Base-by-base conservation (phyloP, 2,797 vertebrate species). In the Melanotaenia pygmaea region DNA sequence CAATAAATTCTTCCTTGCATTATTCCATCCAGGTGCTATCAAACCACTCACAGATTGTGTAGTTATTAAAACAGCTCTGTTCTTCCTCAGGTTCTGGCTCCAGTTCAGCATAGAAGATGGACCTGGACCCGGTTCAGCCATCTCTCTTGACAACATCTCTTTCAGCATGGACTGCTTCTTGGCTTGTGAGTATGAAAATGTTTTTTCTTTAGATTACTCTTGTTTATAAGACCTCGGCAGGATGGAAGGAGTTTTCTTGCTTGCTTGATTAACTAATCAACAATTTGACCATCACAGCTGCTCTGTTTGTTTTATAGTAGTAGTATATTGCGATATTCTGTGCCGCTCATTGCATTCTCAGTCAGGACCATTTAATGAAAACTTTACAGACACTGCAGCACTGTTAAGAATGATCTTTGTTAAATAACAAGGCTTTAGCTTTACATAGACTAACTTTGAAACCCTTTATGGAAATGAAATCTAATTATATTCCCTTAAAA, bases 151-250 rank as follows among this genome's bases (percentile, higher is more conserved):
- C 94, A 98, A 99, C 80, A 85, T 99, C 81, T 98, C 98, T 70
- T 94, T 99, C 89, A 99, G 96, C 75, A 94, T 98, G 94, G 96
- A 97, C 90, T 99, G 98, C 89, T 99, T 98, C 81, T 92, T 99
- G 91, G 96, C 97, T 92, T 97, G 98, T 99, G 91, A 99, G 97
- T 96, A 14, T 18, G 32, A 70, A 70, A 75, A 53, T 37, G 5
- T 69, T 30, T 30, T 24, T 7, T 59, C 50, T 56, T 59, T 67
- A 22, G 35, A 65, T 76, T 7, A 2, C 26, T 64, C 13, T 68
- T 57, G 7, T 38, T 38, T 56, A 51, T 78, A 13, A 65, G 30
- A 70, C 47, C n/a, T 50, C 14, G 37, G 47, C 37, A 76, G 14
- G 71, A 62, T 54, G 59, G 59, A 59, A 56, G 34, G 22, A 30